Evolutionary conservation across 2,888 invertebrate species (phyloP).

Genomic region (Phragmatobia fuliginosa): DNA sequence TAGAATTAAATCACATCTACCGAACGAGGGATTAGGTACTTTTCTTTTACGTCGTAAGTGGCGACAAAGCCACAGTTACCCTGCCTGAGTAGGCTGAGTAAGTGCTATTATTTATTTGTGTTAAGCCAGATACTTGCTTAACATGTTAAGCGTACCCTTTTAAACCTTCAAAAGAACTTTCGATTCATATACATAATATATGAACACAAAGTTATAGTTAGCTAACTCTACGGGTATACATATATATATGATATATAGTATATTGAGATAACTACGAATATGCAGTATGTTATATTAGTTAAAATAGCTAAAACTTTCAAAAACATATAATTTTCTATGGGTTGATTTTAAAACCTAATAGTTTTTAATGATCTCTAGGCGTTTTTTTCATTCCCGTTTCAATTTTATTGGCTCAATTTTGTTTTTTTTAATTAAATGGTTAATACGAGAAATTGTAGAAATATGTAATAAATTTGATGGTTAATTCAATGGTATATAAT

Average conservation of each 20-base stretch:
- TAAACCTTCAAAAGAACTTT: conserved; percentile 1
- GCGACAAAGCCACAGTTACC: neutral
- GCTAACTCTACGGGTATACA: neutral
- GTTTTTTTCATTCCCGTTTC: neutral
- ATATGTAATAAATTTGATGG: too few relatives aligned
- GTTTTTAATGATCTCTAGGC: too few relatives aligned
- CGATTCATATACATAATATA: neutral
- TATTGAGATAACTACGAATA: neutral
- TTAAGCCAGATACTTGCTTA: neutral
- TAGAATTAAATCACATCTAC: neutral
- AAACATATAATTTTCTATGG: too few relatives aligned
- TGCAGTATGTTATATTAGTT: too few relatives aligned
- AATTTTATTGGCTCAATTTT: too few relatives aligned
- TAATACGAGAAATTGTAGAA: too few relatives aligned
- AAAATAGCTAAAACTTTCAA: too few relatives aligned
- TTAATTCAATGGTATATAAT: too few relatives aligned
- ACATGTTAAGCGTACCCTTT: neutral
- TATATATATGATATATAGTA: too few relatives aligned
- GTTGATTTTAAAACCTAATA: too few relatives aligned
- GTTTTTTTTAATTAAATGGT: too few relatives aligned
- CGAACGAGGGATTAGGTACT: neutral
- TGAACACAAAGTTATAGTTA: neutral
- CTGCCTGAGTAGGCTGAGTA: neutral
- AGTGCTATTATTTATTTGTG: conserved; percentile 8
- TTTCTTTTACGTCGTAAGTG: neutral